Conservation (phyloP, 2,113 vertebrate species). For the Theristicus caerulescens region DNA sequence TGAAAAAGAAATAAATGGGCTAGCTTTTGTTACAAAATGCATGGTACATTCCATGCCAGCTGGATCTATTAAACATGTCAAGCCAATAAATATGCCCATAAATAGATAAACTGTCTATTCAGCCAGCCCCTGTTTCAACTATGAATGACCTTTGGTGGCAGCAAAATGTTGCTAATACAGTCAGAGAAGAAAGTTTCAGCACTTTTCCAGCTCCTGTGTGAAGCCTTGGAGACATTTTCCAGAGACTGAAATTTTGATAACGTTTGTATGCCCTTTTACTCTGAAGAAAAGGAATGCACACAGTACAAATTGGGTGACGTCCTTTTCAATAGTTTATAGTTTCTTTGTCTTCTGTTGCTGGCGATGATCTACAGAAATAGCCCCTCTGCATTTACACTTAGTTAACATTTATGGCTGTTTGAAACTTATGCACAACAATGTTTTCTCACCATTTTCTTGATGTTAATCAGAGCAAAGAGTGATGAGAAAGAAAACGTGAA, state of each 20-base stretch:
- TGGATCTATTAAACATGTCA: background rate
- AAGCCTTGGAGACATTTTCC: background rate
- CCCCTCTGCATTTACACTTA: background rate
- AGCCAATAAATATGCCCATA: background rate
- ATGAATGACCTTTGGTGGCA: background rate
- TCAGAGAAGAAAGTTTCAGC: background rate
- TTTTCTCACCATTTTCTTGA: background rate
- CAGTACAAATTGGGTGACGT: background rate
- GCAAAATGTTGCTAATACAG: background rate
- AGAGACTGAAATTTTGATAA: background rate
- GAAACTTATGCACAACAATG: background rate
- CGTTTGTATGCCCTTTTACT: background rate
- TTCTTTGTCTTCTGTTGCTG: background rate
- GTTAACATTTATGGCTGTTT: background rate
- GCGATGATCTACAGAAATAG: background rate
- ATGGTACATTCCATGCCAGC: background rate
- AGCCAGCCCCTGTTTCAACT: background rate
- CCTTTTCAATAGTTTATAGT: background rate
- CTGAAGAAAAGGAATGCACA: background rate
- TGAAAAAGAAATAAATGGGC: rapidly evolving
- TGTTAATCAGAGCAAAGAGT: background rate
- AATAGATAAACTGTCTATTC: background rate
- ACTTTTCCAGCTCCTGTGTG: background rate
- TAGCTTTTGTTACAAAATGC: background rate
- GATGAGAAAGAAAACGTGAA: background rate